These are phyloP conservation scores for Cyprinella venusta DNA, from an alignment of 2,797 vertebrate genomes.

Conservation along the genomic window DNA sequence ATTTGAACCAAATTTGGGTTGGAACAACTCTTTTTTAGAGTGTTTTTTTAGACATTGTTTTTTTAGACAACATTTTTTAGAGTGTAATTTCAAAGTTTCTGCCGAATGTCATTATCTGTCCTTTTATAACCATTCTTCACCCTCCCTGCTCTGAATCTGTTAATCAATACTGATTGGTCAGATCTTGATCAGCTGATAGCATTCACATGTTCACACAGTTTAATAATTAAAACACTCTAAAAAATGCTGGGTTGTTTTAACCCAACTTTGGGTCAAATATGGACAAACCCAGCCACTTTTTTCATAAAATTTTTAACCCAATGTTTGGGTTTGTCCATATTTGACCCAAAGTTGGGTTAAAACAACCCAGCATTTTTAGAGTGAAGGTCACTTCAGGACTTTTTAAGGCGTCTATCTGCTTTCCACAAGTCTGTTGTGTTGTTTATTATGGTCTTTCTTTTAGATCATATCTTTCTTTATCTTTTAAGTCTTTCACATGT, in stretches of 20 bases:
- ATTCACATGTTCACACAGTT: background rate
- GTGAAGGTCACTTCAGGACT: background rate
- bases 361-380: too few relatives aligned
- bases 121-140: background rate
- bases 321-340: too few relatives aligned
- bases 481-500: background rate
- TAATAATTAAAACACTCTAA: background rate
- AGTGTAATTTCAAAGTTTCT: too few relatives aligned
- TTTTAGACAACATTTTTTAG: too few relatives aligned
- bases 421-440: background rate
- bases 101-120: background rate
- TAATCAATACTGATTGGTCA: background rate
- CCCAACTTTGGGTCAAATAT: too few relatives aligned
- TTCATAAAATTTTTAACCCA: too few relatives aligned
- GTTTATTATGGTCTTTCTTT: background rate
- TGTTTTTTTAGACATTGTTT: too few relatives aligned
- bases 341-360: too few relatives aligned
- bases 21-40: too few relatives aligned
- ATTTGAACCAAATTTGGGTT: too few relatives aligned
- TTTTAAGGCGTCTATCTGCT: background rate
- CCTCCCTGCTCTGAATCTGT: background rate
- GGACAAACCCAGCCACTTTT: too few relatives aligned
- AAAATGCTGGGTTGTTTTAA: too few relatives aligned
- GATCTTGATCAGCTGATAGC: background rate
- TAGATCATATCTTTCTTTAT: background rate